Evolutionary conservation across 2,797 vertebrate species (phyloP).

Genomic region (Lycodopsis pacificus): DNA sequence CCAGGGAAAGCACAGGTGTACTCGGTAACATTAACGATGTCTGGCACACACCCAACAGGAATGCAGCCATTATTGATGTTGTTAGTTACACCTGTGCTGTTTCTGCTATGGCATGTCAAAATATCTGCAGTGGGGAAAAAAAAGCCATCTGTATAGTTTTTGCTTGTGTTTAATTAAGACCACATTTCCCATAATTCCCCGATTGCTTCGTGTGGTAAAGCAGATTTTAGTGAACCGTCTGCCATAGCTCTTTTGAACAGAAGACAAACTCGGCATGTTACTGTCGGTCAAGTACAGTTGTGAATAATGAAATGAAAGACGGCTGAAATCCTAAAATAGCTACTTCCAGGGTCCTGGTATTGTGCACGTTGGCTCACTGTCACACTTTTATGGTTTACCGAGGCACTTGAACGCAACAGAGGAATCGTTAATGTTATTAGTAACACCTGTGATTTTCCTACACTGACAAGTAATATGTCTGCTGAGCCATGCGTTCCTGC

Average conservation of each 20-base stretch:
- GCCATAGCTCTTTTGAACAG: neutral
- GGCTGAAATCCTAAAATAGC: neutral
- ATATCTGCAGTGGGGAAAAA: neutral
- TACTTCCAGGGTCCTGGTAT: neutral
- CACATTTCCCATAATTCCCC: neutral
- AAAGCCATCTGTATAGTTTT: neutral
- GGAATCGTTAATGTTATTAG: neutral
- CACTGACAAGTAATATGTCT: neutral
- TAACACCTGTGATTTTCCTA: conserved; percentile 1
- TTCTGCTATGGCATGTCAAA: neutral
- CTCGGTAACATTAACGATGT: too few relatives aligned
- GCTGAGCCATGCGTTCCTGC: neutral
- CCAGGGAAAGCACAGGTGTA: conserved; percentile 18
- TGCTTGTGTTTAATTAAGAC: neutral
- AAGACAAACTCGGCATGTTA: neutral
- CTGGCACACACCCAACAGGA: neutral
- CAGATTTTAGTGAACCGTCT: neutral
- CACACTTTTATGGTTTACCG: neutral
- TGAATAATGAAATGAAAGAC: neutral
- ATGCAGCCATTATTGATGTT: conserved; percentile 15
- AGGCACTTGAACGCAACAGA: neutral
- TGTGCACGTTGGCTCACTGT: neutral
- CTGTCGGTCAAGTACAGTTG: conserved; percentile 4
- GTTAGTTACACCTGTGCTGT: conserved; percentile 31
- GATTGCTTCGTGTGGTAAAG: neutral